phyloP scores from a whole-genome alignment of 2,888 invertebrate genomes.

The Drosophila engyochracea region DNA sequence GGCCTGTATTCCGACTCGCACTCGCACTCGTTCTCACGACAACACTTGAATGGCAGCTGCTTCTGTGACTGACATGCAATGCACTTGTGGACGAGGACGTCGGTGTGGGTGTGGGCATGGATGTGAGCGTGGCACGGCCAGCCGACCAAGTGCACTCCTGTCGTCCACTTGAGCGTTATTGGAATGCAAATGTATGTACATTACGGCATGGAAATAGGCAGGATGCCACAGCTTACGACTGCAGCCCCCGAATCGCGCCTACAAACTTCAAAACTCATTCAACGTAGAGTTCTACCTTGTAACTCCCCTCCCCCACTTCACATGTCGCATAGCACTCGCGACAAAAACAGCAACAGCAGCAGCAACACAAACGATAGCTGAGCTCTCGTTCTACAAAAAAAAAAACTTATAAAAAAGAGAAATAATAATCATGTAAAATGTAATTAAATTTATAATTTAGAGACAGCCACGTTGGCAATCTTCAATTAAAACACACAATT shows the following conservation, averaged over 20 bases:
- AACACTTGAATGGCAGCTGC: conserved; percentile 74
- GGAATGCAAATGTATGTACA: conserved; percentile 83
- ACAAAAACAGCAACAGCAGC: conserved; percentile 20
- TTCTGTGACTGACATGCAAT: conserved; percentile 71
- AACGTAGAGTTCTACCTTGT: conserved; percentile 41
- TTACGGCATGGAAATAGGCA: conserved; percentile 50
- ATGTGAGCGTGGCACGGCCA: conserved; percentile 45
- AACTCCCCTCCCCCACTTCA: background rate
- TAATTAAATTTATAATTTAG: conserved; percentile 80
- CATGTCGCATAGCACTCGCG: conserved; percentile 35
- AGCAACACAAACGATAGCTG: conserved; percentile 26
- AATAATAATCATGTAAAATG: conserved; percentile 74
- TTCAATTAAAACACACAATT: conserved; percentile 78
- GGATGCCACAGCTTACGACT: conserved; percentile 4
- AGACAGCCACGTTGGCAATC: conserved; percentile 69
- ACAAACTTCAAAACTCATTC: conserved; percentile 78
- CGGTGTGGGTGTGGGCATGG: conserved; percentile 46
- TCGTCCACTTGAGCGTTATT: conserved; percentile 82
- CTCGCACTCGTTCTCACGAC: conserved; percentile 34
- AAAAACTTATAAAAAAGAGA: background rate
- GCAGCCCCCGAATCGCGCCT: conserved; percentile 45
- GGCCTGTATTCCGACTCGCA: conserved; percentile 37
- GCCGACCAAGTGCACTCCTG: conserved; percentile 71
- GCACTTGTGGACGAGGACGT: conserved; percentile 52
- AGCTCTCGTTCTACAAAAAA: conserved; percentile 23